Evolutionary conservation across 2,888 invertebrate genomes (phyloP).

Genomic region (Anodontia alba): DNA sequence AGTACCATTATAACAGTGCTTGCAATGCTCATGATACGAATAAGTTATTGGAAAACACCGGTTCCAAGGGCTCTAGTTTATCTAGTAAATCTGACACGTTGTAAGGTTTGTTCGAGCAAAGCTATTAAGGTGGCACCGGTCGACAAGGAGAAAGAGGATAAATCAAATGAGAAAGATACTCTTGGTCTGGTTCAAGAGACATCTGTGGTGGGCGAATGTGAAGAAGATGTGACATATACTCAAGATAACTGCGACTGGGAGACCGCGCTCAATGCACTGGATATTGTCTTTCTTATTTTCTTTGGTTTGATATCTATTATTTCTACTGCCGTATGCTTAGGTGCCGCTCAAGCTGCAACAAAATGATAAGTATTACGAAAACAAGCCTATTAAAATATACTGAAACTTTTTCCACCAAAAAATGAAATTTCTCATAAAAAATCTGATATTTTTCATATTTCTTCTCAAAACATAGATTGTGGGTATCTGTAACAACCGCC

Average conservation of each 20-base stretch:
- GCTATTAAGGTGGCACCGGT: background rate
- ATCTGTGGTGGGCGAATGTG: too few species aligned
- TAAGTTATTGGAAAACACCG: background rate
- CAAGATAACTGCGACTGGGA: background rate
- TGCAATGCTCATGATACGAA: background rate
- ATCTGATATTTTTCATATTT: too few species aligned
- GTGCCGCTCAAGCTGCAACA: background rate
- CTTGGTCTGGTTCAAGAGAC: too few species aligned
- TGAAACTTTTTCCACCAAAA: too few species aligned
- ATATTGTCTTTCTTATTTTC: background rate
- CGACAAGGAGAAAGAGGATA: background rate
- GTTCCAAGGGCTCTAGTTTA: background rate
- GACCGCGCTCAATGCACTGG: background rate
- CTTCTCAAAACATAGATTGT: too few species aligned
- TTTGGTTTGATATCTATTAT: background rate
- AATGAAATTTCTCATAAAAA: too few species aligned
- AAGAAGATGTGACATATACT: too few species aligned
- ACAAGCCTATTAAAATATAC: too few species aligned
- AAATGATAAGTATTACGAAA: too few species aligned
- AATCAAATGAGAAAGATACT: too few species aligned
- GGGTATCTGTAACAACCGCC: too few species aligned
- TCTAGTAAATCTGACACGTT: background rate
- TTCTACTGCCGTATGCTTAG: background rate
- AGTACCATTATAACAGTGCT: conserved; percentile 13
- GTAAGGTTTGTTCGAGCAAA: background rate